phyloP scores from a whole-genome alignment of 2,888 invertebrate genomes.

The Clitarchus hookeri region DNA sequence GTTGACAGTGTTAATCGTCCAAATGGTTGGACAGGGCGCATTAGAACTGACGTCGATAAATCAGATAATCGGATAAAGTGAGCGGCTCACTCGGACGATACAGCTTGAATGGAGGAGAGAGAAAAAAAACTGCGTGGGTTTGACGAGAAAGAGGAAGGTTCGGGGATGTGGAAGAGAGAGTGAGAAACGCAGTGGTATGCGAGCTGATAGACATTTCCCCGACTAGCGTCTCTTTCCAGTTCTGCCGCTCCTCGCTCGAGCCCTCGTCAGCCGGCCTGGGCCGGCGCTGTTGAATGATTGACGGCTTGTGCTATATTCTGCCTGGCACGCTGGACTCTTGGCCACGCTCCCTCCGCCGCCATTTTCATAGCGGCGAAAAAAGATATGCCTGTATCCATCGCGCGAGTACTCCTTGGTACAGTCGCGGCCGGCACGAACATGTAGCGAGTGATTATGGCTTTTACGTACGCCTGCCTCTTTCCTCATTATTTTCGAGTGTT shows the following conservation, averaged over 20 bases:
- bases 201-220: neutral
- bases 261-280: neutral
- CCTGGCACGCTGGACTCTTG: neutral
- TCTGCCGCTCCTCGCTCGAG: neutral
- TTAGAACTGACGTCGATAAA: neutral
- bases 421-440: neutral
- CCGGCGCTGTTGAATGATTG: neutral
- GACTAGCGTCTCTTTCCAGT: neutral
- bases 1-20: neutral
- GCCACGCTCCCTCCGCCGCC: neutral
- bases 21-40: neutral
- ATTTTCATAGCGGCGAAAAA: neutral
- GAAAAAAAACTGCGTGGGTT: too few species aligned
- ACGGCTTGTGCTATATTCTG: slow-evolving; percentile 4
- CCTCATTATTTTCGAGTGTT: too few species aligned
- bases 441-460: too few species aligned
- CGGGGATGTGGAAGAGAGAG: neutral
- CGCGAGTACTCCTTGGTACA: neutral
- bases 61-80: neutral
- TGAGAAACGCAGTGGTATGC: neutral
- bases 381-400: neutral
- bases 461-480: too few species aligned
- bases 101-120: too few species aligned
- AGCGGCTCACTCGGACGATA: neutral
- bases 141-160: too few species aligned